Evolutionary conservation across 2,797 vertebrate species (phyloP).

Genomic region (Enoplosus armatus): DNA sequence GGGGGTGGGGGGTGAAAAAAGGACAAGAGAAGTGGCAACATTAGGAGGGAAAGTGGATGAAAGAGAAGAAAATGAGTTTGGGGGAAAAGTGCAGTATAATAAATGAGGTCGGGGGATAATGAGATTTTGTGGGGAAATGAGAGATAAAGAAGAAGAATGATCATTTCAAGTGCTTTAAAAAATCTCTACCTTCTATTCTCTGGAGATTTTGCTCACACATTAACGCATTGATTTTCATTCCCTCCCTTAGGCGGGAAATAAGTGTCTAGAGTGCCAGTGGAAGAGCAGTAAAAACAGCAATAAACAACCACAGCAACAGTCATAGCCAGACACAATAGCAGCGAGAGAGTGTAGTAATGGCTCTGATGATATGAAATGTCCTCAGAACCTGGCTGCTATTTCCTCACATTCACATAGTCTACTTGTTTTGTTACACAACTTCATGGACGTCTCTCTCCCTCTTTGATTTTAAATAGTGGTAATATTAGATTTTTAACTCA

Average conservation of each 20-base stretch:
- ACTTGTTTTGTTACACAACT: conserved; percentile 15
- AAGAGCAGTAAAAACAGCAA: conserved; percentile 37
- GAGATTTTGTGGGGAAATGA: conserved; percentile 30
- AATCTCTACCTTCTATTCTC: background rate
- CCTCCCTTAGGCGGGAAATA: conserved; percentile 14
- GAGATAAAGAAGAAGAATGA: conserved; percentile 25
- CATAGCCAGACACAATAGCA: conserved; percentile 23
- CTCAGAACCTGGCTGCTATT: conserved; percentile 7
- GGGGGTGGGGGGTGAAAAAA: too few species aligned
- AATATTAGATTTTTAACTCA: conserved; percentile 48
- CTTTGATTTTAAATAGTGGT: conserved; percentile 30
- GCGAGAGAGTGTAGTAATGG: background rate
- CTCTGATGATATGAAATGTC: conserved; percentile 16
- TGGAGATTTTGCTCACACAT: conserved; percentile 20
- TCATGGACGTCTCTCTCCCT: background rate
- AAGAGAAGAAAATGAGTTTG: conserved; percentile 1
- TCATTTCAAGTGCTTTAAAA: conserved; percentile 35
- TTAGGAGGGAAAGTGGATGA: background rate
- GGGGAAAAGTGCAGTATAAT: conserved; percentile 7
- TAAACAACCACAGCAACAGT: conserved; percentile 36
- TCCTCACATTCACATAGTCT: conserved; percentile 9
- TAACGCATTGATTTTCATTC: conserved; percentile 42
- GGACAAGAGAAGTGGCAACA: background rate
- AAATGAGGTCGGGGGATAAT: conserved; percentile 37
- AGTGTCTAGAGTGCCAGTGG: conserved; percentile 19